Evolutionary conservation across 2,797 vertebrate genomes (phyloP), one percentile per base, ranked within the genome.

Genomic region (Hafferia zeledoni): DNA sequence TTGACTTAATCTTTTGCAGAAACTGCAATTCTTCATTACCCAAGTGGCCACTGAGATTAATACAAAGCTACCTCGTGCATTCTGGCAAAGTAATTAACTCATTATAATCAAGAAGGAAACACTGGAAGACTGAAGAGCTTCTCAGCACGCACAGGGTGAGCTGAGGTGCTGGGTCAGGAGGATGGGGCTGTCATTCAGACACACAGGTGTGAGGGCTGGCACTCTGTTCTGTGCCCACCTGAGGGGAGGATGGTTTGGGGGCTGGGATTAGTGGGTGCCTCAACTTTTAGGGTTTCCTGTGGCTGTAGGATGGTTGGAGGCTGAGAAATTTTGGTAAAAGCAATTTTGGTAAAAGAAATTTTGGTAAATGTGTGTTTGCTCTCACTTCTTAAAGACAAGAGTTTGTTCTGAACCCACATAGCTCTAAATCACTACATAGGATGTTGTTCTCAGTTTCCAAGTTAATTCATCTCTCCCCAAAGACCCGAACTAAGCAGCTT

Each of bases 1-100:
- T 75, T 86, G 49, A 50, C 64, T 86, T 56, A 60, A 49, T 43
- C 85, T 81, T 81, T 72, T 50, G 55, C 77, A 93, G 67, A 61
- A 95, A 55, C 77, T 37, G 55, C 55, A 72, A 47, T 92, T 82
- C 47, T 50, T 89, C 67, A 53, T 76, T 72, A 80, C 69, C 80
- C 92, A 43, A 47, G 50, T 30, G 33, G 28, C 63, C 5, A 1
- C 4, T 50, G 50, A 84, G 50, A 79, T 89, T 78, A 90, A 69
- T 43, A 81, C 31, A 72, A 92, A 76, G 37, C 77, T 69, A 65
- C 65, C 35, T 76, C 11, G 6, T 83, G 65, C 3, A 2, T 91
- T 65, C 86, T 89, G 82, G 77, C 61, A 28, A 76, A 93, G 80
- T 35, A 79, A 93, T 86, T 53, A 90, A 68, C 57, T 92, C 67